A percentile compares a stretch with the other conserved stretches of the same genome.
Conservation (phyloP, 2,888 invertebrate species). For the Philereme transversata region DNA sequence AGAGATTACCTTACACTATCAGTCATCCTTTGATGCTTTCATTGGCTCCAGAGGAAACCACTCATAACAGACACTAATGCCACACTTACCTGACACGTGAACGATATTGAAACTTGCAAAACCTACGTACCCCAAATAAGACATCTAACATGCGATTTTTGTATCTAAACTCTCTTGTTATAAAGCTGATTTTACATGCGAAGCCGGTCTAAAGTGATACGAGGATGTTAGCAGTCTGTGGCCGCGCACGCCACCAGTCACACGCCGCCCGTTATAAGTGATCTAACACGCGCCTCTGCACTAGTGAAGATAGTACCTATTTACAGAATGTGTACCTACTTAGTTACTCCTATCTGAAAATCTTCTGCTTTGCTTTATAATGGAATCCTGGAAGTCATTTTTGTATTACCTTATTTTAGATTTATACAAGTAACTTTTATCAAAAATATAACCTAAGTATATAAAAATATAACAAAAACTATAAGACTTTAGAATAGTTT, state of each 20-base stretch:
- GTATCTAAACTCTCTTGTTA: not conserved
- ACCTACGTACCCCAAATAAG: no score
- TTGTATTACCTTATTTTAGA: no score
- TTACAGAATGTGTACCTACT: slow-evolving; percentile 37
- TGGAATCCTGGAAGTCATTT: no score
- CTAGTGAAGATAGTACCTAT: slow-evolving; percentile 16
- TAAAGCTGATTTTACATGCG: slow-evolving; percentile 8
- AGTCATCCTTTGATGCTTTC: no score
- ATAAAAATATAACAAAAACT: no score
- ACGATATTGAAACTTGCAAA: no score
- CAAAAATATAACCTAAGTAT: no score
- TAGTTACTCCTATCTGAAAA: slow-evolving; percentile 14
- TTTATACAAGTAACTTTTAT: no score
- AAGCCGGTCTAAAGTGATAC: not conserved
- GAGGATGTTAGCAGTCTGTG: slow-evolving; percentile 40
- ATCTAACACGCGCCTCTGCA: slow-evolving; percentile 56
- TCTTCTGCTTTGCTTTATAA: not conserved
- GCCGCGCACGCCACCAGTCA: slow-evolving; percentile 45
- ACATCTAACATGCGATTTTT: not conserved
- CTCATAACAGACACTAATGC: no score
- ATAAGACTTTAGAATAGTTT: not conserved
- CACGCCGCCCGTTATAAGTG: slow-evolving; percentile 55
- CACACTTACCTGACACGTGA: no score
- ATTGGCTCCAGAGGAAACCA: no score
- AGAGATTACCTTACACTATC: no score